Base-by-base conservation (phyloP, 2,113 vertebrate genomes). In the Brachyhypopomus gauderio region DNA sequence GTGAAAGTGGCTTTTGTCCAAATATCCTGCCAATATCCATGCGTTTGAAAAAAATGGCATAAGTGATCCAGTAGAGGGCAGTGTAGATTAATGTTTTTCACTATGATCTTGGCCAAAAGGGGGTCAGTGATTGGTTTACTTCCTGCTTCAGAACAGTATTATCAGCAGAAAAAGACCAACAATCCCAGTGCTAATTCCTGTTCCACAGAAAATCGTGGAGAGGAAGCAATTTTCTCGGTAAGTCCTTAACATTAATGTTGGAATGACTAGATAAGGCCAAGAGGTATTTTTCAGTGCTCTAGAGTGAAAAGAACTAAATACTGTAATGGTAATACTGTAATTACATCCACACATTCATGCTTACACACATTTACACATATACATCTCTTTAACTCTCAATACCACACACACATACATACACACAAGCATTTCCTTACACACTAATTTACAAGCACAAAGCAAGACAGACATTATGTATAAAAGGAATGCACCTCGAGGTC, bases 51-150 rank as follows among this genome's bases (percentile, higher is more conserved):
- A 36, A 58, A 72, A 78, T 78, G 56, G 55, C 78, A 81, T 38
- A 23, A 83, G 6, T 22, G 27, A 41, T 85, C 88, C 91, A 85
- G 64, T 2, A 91, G 91, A 77, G 84, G 88, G 85, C 87, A 89
- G 81, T 81, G 30, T 79, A 66, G 69, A 75, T 59, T 62, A 78
- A 88, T 76, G 62, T 48, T 77, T 62, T 11, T 55, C 72, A 78
- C 27, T 67, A 27, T 8, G 73, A 80, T 84, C 74, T 59, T 22
- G 59, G 48, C 72, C 48, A 67, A 16, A 73, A n/a, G 34, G 4
- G 84, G 71, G 64, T 22, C 48, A 22, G 23, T 41, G 52, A 11
- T 69, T 30, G 60, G 75, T 56, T 72, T 12, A 63, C 25, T 81
- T 83, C 77, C 74, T 77, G 79, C 48, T 27, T 58, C 30, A 16